Conservation (phyloP, 2,888 invertebrate genomes). For the Caenorhabditis angaria region DNA sequence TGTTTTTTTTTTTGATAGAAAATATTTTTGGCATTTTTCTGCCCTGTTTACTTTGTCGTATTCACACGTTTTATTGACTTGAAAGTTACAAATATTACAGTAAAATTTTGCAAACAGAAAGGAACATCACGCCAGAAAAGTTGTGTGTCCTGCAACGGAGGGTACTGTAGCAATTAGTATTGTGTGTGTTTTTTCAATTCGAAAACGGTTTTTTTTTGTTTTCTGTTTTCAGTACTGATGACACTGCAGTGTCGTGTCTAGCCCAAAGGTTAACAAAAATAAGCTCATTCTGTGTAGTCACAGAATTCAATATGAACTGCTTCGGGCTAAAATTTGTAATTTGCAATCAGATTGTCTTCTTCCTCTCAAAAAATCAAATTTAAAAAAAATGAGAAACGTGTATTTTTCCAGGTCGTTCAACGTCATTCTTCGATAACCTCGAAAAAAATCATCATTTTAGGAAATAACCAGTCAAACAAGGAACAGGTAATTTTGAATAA, state of each 20-base stretch:
- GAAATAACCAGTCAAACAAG: too few relatives aligned
- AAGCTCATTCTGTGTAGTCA: background rate
- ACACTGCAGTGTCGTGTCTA: too few relatives aligned
- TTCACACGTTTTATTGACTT: background rate
- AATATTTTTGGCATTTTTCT: background rate
- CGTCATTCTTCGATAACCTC: background rate
- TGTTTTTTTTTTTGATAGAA: background rate
- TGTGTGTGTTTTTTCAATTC: constrained; percentile 13
- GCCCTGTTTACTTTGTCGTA: background rate
- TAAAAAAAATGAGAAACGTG: background rate
- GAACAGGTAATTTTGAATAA: too few relatives aligned
- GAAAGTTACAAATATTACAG: too few relatives aligned
- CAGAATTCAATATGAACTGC: too few relatives aligned
- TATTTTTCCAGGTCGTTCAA: background rate
- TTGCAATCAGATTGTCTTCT: constrained; percentile 5
- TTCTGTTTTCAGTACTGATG: background rate
- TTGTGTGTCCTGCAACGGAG: background rate
- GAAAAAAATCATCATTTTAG: background rate
- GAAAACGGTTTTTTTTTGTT: constrained; percentile 4
- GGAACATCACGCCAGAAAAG: background rate
- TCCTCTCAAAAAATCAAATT: background rate
- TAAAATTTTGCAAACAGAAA: background rate
- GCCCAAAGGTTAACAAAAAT: too few relatives aligned
- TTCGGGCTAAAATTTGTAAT: too few relatives aligned
- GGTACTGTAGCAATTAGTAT: background rate